Conservation (phyloP, 2,797 vertebrate genomes). For the Zenarchopterus dispar region DNA sequence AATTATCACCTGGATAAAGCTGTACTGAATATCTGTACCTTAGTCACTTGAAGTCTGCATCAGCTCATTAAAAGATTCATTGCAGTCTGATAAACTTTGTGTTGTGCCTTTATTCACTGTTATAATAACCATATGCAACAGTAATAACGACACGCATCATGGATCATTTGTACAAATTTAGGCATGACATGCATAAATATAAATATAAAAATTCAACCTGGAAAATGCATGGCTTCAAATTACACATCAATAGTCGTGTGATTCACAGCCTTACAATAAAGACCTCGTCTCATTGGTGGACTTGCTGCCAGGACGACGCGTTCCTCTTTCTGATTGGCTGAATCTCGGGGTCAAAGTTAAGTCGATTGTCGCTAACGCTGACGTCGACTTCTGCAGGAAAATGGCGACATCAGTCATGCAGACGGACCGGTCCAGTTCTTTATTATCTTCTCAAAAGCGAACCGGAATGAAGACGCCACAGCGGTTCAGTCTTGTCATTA, state of each 20-base stretch:
- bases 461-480: slow-evolving; percentile 12
- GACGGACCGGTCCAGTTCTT: slow-evolving; percentile 33
- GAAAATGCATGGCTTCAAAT: too few species aligned
- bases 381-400: slow-evolving; percentile 83
- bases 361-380: slow-evolving; percentile 73
- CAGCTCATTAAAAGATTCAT: slow-evolving; percentile 52
- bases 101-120: not conserved
- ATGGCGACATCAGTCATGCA: slow-evolving; percentile 77
- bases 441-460: slow-evolving; percentile 39
- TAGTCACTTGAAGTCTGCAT: slow-evolving; percentile 3
- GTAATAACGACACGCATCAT: too few species aligned
- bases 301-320: slow-evolving; percentile 32
- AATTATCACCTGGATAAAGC: not conserved
- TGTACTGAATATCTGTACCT: slow-evolving; percentile 4
- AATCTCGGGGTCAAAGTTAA: slow-evolving; percentile 66
- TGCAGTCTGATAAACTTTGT: not conserved
- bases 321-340: slow-evolving; percentile 76
- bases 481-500: slow-evolving; percentile 24
- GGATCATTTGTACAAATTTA: too few species aligned
- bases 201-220: too few species aligned
- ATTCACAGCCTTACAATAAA: not conserved
- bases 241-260: too few species aligned
- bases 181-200: too few species aligned
- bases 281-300: slow-evolving; percentile 48
- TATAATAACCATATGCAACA: too few species aligned